phyloP scores from a whole-genome alignment of 2,888 invertebrate genomes.

The Zygogramma bicolorata region DNA sequence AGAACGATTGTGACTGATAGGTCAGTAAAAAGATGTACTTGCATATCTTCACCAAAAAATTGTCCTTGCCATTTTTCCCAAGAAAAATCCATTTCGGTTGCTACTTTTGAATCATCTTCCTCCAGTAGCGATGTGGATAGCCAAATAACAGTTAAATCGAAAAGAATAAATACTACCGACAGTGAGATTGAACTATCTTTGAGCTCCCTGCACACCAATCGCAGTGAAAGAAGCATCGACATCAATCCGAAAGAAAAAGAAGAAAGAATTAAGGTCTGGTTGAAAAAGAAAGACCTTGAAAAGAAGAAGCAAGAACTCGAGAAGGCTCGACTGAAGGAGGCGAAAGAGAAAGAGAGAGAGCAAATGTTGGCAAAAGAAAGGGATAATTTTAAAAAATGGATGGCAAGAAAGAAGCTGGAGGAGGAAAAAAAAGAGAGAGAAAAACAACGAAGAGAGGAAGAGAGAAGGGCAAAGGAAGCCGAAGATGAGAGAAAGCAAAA shows the following conservation, averaged over 20 bases:
- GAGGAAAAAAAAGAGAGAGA: conserved; percentile 63
- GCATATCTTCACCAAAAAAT: conserved; percentile 49
- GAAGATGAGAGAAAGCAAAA: conserved; percentile 59
- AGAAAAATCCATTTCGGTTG: conserved; percentile 12
- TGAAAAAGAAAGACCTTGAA: conserved; percentile 64
- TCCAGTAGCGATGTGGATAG: conserved; percentile 41
- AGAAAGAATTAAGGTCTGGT: conserved; percentile 62
- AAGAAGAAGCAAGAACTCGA: conserved; percentile 55
- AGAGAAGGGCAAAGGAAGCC: conserved; percentile 59
- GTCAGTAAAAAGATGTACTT: conserved; percentile 54
- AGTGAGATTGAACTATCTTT: conserved; percentile 46
- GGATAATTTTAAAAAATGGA: conserved; percentile 68
- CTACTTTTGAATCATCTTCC: conserved; percentile 19
- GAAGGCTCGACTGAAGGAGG: conserved; percentile 55
- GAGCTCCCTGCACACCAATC: conserved; percentile 39
- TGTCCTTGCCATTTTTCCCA: conserved; percentile 51
- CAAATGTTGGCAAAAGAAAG: conserved; percentile 62
- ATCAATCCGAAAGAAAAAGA: conserved; percentile 48
- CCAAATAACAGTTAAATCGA: conserved; percentile 44
- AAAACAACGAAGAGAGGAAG: conserved; percentile 62
- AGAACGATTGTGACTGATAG: conserved; percentile 21
- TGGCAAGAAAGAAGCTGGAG: conserved; percentile 63
- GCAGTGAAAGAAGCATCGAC: conserved; percentile 31
- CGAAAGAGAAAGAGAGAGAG: conserved; percentile 61
- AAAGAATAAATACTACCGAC: conserved; percentile 18